These are phyloP conservation scores for Argopecten irradians DNA, from an alignment of 1,140 invertebrate genomes.

Conservation along the genomic window DNA sequence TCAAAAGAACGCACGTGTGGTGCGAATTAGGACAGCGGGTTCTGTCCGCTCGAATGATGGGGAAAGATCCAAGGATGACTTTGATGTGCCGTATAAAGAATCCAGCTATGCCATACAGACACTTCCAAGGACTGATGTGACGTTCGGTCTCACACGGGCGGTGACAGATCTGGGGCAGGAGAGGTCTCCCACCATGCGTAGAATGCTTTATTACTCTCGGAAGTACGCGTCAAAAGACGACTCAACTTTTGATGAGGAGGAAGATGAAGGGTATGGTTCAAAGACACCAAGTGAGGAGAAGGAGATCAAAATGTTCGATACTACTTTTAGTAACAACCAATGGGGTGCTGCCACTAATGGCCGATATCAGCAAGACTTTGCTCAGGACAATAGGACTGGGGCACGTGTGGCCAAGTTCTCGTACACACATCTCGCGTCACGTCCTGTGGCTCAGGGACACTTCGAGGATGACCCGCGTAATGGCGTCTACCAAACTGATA, in stretches of 20 bases:
- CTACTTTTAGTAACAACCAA: neutral
- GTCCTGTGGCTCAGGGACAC: neutral
- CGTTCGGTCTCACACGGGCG: neutral
- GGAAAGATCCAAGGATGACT: neutral
- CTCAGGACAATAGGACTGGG: neutral
- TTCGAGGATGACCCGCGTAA: neutral
- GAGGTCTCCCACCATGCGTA: neutral
- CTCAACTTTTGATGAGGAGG: constrained; percentile 28
- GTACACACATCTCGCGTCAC: neutral
- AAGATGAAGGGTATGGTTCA: constrained; percentile 49
- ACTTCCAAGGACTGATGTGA: neutral
- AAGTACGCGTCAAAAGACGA: constrained; percentile 43
- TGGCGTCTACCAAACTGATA: neutral
- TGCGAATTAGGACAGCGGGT: neutral
- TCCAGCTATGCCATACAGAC: neutral
- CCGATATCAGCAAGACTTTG: neutral
- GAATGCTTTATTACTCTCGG: constrained; percentile 44
- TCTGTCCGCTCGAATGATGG: neutral
- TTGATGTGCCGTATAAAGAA: neutral
- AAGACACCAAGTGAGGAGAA: constrained; percentile 50
- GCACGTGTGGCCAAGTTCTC: neutral
- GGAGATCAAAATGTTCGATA: constrained; percentile 25
- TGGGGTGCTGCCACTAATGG: neutral
- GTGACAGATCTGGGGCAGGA: neutral
- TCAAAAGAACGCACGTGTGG: neutral